These are phyloP conservation scores for Microctonus brassicae DNA, from an alignment of 2,888 invertebrate genomes.

Conservation along the genomic window DNA sequence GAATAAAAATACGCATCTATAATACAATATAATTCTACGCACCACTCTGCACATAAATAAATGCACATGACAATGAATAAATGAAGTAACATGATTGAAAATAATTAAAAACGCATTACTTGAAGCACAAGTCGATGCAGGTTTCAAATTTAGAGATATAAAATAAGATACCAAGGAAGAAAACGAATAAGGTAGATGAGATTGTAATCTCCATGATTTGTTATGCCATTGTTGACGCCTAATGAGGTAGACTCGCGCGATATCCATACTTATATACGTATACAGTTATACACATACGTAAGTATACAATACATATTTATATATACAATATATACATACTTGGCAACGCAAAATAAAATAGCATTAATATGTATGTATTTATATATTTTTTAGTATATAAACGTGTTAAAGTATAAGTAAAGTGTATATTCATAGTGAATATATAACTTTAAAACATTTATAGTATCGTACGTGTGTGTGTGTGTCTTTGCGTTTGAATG, in stretches of 20 bases:
- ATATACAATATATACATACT: no score
- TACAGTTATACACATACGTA: no score
- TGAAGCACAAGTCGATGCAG: slow-evolving; percentile 42
- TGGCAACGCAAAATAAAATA: no score
- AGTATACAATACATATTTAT: not conserved
- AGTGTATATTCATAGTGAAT: not conserved
- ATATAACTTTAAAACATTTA: not conserved
- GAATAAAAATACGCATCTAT: no score
- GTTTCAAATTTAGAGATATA: slow-evolving; percentile 37
- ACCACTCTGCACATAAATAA: no score
- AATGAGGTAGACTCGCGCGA: slow-evolving; percentile 48
- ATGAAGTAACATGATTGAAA: slow-evolving; percentile 51
- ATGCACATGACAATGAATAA: not conserved
- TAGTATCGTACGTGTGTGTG: not conserved
- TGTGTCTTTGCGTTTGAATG: no score
- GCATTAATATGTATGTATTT: not conserved
- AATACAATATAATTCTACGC: no score
- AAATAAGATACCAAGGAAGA: no score
- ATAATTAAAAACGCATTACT: slow-evolving; percentile 61
- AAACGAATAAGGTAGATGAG: slow-evolving; percentile 47
- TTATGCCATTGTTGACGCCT: slow-evolving; percentile 61
- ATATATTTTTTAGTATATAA: not conserved
- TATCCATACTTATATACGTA: not conserved
- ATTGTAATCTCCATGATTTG: slow-evolving; percentile 61
- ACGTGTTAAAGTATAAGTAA: no score